Evolutionary conservation across 2,888 invertebrate species (phyloP), one percentile per base, ranked within the genome.

Genomic region (Calephelis perditalis): DNA sequence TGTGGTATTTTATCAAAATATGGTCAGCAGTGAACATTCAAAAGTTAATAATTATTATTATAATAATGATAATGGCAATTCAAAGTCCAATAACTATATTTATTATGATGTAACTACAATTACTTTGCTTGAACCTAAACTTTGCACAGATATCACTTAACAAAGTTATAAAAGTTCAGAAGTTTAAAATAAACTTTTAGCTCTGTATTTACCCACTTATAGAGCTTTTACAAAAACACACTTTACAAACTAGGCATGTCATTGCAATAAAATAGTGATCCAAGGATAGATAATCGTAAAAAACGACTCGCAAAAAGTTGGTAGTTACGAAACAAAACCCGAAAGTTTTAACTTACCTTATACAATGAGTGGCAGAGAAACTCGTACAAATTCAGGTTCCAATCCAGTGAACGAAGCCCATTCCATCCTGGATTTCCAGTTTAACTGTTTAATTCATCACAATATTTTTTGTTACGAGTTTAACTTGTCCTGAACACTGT

Each of bases 341-440:
- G 84, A 85, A 84, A 84, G 78, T 84, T 82, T 83, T 82, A 69
- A 75, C 89, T 87, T 87, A 89, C 90, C 90, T 82, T 89, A 88
- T 82, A 89, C 68, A 88, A 73, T 80, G 87, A 79, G 86, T 88
- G 83, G 87, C 77, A 63, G 68, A 69, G 67, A 72, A 76, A 74
- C 78, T 80, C 67, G 62, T 62, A 66, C 75, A 72, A 77, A 82
- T 77, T 82, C 81, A 78, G 73, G 80, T 79, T 81, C 75, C 75
- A 72, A 74, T 71, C 67, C 69, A 74, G 70, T 74, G 74, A 77
- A 78, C 77, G 77, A 79, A 71, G 76, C 77, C 84, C 87, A 86
- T 87, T 84, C 88, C 75, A 73, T 77, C 78, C 81, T 73, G 76
- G 74, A 74, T 76, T 74, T 80, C 84, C 81, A 86, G 83, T 86